A percentile compares a stretch with the other conserved stretches of the same genome.
phyloP scores from a whole-genome alignment of 1,140 invertebrate species.

The Scylla paramamosain region DNA sequence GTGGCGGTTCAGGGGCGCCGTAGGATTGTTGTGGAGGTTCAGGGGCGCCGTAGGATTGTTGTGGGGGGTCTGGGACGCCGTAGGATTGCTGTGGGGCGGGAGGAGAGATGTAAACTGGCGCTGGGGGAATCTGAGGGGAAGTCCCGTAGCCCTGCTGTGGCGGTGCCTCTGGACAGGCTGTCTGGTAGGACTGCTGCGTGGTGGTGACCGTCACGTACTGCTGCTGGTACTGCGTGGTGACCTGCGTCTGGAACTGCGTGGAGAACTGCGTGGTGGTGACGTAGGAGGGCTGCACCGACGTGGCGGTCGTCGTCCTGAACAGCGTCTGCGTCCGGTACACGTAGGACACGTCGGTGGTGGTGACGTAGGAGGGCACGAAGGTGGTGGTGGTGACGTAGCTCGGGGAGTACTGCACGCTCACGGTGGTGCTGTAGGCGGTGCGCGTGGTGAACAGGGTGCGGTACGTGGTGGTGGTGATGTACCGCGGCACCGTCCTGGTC shows the following conservation, averaged over 20 bases:
- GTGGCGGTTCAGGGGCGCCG: not conserved
- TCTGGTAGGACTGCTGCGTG: slow-evolving; percentile 35
- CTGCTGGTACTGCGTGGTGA: slow-evolving; percentile 41
- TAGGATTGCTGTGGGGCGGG: slow-evolving; percentile 36
- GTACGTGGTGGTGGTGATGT: slow-evolving; percentile 45
- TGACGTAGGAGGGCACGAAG: slow-evolving; percentile 52
- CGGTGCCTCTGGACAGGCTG: not conserved
- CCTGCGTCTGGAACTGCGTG: slow-evolving; percentile 1
- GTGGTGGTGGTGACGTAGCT: slow-evolving; percentile 42
- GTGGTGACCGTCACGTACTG: slow-evolving; percentile 41
- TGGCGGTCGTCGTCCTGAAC: not conserved
- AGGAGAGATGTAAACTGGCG: not conserved
- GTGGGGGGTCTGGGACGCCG: not conserved
- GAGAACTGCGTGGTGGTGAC: not conserved
- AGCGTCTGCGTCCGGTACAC: slow-evolving; percentile 36
- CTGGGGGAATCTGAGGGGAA: not conserved
- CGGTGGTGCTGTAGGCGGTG: slow-evolving; percentile 27
- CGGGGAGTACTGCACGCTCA: slow-evolving; percentile 6
- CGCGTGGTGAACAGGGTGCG: slow-evolving; percentile 3
- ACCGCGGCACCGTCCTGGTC: slow-evolving; percentile 1
- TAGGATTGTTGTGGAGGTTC: slow-evolving; percentile 28
- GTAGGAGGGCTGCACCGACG: not conserved
- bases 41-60: not conserved
- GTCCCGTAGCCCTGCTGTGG: slow-evolving; percentile 25
- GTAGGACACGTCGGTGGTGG: slow-evolving; percentile 32